Base-by-base conservation (phyloP, 2,888 invertebrate genomes). In the Dicyrtoma fusca region DNA sequence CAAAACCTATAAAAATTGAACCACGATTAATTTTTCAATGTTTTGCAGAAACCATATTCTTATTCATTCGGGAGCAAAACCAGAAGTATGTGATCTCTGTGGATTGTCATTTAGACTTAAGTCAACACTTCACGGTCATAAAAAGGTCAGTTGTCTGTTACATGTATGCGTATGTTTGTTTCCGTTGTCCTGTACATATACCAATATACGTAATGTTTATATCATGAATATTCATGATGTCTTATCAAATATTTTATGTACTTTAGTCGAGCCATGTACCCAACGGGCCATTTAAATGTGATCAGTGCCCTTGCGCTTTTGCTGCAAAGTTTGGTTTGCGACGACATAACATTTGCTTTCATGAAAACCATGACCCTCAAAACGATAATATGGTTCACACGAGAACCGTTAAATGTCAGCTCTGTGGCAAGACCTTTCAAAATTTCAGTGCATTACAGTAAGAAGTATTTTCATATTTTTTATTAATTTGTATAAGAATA, bases 21-120 rank as follows among this genome's bases (percentile, higher is more conserved):
- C n/a, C n/a, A n/a, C n/a, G n/a, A n/a, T n/a, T n/a, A n/a, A n/a
- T n/a, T n/a, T n/a, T n/a, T n/a, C n/a, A n/a, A n/a, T n/a, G n/a
- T 34, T 34, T 6, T 45, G 17, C 17, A 69, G 69, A 47, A 71
- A 71, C 64, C 71, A 71, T 49, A 10, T 17, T 13, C 25, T 51
- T 25, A 71, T 71, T 21, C 64, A 71, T 51, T 64, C 64, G 23
- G 71, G 63, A 13, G 63, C 63, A 17, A 71, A 71, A 25, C 64
- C 71, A 19, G 44, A 23, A 25, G 25, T 64, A 1, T 71, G 64
- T 57, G n/a, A 63, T n/a, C 21, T 64, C 17, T 71, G 64, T 51
- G 62, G 55, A 17, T 19, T 53, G 13, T 26, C 42, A 13, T 64
- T 64, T 25, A 17, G 64, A 42, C 26, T 71, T 6, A 64, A 53